phyloP scores from a whole-genome alignment of 2,888 invertebrate genomes.

The Xylocampa areola region DNA sequence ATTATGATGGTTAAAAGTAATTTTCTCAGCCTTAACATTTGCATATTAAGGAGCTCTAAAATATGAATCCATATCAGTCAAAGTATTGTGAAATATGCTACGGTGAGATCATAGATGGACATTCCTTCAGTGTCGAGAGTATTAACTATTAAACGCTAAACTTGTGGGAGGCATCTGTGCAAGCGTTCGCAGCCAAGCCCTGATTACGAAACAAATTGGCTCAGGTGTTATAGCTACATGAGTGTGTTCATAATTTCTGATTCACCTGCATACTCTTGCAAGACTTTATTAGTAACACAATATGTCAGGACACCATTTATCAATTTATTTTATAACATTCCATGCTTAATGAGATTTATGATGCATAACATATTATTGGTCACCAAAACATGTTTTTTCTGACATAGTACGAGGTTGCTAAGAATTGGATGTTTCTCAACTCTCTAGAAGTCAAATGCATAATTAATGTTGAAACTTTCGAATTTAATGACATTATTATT shows the following conservation, averaged over 20 bases:
- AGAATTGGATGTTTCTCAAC: neutral
- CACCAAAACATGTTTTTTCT: neutral
- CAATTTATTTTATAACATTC: conserved; percentile 15
- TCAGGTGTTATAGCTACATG: conserved; percentile 62
- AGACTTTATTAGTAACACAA: conserved; percentile 49
- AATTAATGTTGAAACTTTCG: conserved; percentile 9
- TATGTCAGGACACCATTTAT: conserved; percentile 24
- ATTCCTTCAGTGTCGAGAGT: conserved; percentile 71
- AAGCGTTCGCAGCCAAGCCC: conserved; percentile 71
- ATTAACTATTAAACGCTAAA: conserved; percentile 73
- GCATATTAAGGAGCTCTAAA: conserved; percentile 12
- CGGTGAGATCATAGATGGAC: conserved; percentile 60
- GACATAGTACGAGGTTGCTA: conserved; percentile 1
- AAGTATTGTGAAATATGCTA: conserved; percentile 52
- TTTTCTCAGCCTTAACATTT: conserved; percentile 2
- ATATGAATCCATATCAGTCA: conserved; percentile 43
- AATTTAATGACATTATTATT: conserved; percentile 3
- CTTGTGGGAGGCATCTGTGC: conserved; percentile 72
- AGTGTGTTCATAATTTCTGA: conserved; percentile 65
- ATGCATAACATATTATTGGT: neutral
- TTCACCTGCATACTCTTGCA: conserved; percentile 58
- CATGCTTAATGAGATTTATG: conserved; percentile 2
- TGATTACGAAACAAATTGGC: conserved; percentile 73
- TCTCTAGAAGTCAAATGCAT: neutral
- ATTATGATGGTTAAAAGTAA: conserved; percentile 7